Evolutionary conservation across 2,888 invertebrate species (phyloP).

Genomic region (Lathronympha strigana): DNA sequence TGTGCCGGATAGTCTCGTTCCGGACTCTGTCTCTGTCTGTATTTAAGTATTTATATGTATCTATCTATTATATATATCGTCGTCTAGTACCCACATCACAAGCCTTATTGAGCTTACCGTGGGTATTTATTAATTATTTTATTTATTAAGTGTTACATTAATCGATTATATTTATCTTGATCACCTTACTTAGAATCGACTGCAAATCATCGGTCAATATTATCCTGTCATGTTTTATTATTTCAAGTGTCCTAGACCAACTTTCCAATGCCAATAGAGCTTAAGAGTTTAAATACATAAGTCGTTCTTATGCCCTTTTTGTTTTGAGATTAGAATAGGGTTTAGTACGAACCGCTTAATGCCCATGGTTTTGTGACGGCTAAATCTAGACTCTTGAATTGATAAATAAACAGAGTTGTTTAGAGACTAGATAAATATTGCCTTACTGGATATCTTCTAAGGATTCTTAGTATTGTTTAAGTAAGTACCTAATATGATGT

Average conservation of each 20-base stretch:
- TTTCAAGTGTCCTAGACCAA: conserved; percentile 33
- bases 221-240: conserved; percentile 23
- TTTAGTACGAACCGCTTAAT: conserved; percentile 27
- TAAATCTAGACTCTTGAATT: conserved; percentile 32
- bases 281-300: not conserved
- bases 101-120: too few species aligned
- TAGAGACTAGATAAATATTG: conserved; percentile 11
- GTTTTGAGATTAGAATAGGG: not conserved
- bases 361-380: conserved; percentile 13
- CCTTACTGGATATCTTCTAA: not conserved
- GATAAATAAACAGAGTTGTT: conserved; percentile 25
- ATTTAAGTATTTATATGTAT: too few species aligned
- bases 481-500: too few species aligned
- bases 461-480: conserved; percentile 8
- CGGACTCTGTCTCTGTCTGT: too few species aligned
- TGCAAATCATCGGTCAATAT: conserved; percentile 36
- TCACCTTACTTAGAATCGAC: conserved; percentile 55
- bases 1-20: too few species aligned
- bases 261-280: not conserved
- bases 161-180: conserved; percentile 66
- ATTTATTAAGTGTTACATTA: conserved; percentile 63
- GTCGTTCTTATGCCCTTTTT: conserved; percentile 2
- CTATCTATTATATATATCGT: too few species aligned
- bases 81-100: too few species aligned
- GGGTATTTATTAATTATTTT: too few species aligned